These are phyloP conservation scores for Trididemnum clinides DNA, from an alignment of 23 tunicate genomes.

Conservation along the genomic window DNA sequence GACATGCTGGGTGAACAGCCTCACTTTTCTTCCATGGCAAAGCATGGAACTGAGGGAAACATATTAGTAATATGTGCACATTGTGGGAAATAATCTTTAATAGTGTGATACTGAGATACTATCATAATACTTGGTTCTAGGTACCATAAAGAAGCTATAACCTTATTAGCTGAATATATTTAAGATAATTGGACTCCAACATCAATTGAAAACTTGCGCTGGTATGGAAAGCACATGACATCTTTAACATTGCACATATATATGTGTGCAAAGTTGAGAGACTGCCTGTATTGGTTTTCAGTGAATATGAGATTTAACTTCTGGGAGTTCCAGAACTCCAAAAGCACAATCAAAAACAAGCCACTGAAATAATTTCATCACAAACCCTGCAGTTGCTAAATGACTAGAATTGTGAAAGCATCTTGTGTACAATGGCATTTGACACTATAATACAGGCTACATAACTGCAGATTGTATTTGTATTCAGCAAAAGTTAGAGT, in stretches of 20 bases:
- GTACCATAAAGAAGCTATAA: background rate
- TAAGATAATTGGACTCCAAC: too few relatives aligned
- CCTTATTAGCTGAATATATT: background rate
- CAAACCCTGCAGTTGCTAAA: background rate
- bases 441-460: slow-evolving; percentile 8
- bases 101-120: too few relatives aligned
- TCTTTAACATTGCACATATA: background rate
- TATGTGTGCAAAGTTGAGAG: background rate
- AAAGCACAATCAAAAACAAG: background rate
- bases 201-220: too few relatives aligned
- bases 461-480: slow-evolving; percentile 8
- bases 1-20: too few relatives aligned
- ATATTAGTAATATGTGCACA: too few relatives aligned
- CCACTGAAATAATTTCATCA: background rate
- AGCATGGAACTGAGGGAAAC: too few relatives aligned
- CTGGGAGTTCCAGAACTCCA: background rate
- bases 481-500: background rate
- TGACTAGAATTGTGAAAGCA: background rate
- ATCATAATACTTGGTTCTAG: background rate
- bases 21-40: too few relatives aligned
- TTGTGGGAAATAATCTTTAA: too few relatives aligned
- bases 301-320: background rate
- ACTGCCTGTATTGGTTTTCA: background rate
- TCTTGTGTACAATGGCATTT: background rate
- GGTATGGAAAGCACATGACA: background rate